A percentile compares a stretch with the other conserved stretches of the same genome.
Evolutionary conservation across 1,140 invertebrate genomes (phyloP).

Genomic region (Anastrepha ludens): DNA sequence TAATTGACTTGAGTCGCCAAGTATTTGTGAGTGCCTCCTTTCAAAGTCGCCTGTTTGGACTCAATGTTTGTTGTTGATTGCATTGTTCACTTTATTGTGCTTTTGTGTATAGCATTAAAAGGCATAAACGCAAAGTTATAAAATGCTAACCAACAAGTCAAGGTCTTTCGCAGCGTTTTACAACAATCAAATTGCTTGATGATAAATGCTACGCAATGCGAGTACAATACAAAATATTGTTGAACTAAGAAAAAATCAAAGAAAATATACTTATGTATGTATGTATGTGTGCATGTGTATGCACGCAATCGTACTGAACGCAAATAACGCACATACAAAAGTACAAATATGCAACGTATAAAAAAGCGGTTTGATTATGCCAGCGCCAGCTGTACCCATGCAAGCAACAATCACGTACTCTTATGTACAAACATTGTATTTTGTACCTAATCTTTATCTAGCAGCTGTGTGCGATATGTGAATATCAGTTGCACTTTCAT

Average conservation of each 20-base stretch:
- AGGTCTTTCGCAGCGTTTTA: constrained; percentile 34
- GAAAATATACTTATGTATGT: not conserved
- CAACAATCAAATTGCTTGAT: constrained; percentile 35
- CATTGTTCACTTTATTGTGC: constrained; percentile 18
- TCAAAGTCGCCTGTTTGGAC: constrained; percentile 41
- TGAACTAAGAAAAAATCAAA: not conserved
- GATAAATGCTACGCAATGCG: constrained; percentile 11
- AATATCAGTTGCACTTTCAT: constrained; percentile 39
- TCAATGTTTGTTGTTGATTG: constrained; percentile 1
- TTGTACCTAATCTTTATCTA: constrained; percentile 11
- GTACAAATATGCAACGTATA: not conserved
- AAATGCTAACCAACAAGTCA: constrained; percentile 16
- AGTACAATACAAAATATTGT: constrained; percentile 15
- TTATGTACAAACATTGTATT: no score
- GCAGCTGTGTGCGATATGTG: constrained; percentile 14
- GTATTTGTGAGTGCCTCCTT: constrained; percentile 15
- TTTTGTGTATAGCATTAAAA: constrained; percentile 27
- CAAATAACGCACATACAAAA: constrained; percentile 14
- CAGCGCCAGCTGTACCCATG: constrained; percentile 8
- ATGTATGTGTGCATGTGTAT: not conserved
- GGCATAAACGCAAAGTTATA: constrained; percentile 24
- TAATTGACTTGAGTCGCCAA: constrained; percentile 50
- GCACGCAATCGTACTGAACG: not conserved
- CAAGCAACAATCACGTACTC: not conserved
- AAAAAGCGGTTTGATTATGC: not conserved